Conservation (phyloP, 2,888 invertebrate species). For the Embidobia sp. region DNA sequence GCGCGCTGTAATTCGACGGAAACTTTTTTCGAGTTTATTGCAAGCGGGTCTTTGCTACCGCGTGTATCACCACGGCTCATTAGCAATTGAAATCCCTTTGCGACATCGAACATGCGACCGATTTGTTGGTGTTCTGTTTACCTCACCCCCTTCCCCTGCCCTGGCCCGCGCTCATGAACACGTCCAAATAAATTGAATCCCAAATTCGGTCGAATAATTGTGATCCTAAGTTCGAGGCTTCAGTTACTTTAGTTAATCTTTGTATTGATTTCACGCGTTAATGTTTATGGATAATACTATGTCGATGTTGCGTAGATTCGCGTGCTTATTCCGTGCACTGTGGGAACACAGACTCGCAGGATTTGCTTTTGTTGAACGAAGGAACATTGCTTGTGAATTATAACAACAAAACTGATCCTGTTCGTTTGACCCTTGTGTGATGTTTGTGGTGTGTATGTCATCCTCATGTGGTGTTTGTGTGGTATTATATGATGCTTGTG, state of each 20-base stretch:
- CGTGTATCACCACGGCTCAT: conserved; percentile 56
- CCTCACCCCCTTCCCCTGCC: conserved; percentile 30
- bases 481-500: no score
- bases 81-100: conserved; percentile 67
- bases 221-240: conserved; percentile 36
- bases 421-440: no score
- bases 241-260: conserved; percentile 47
- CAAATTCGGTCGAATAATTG: conserved; percentile 47
- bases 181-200: conserved; percentile 55
- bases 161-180: conserved; percentile 27
- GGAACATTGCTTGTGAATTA: no score
- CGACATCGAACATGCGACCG: conserved; percentile 63
- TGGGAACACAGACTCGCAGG: no score
- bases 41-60: conserved; percentile 27
- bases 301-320: no score
- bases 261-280: conserved; percentile 19
- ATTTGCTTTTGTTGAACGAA: no score
- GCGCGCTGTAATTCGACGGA: conserved; percentile 34
- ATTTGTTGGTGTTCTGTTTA: conserved; percentile 62
- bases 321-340: no score
- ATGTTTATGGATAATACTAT: no score
- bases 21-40: conserved; percentile 38
- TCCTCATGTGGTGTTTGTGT: no score
- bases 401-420: no score
- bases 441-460: no score